These are phyloP conservation scores for Laspeyria flexula DNA, from an alignment of 2,888 invertebrate genomes.

Conservation along the genomic window DNA sequence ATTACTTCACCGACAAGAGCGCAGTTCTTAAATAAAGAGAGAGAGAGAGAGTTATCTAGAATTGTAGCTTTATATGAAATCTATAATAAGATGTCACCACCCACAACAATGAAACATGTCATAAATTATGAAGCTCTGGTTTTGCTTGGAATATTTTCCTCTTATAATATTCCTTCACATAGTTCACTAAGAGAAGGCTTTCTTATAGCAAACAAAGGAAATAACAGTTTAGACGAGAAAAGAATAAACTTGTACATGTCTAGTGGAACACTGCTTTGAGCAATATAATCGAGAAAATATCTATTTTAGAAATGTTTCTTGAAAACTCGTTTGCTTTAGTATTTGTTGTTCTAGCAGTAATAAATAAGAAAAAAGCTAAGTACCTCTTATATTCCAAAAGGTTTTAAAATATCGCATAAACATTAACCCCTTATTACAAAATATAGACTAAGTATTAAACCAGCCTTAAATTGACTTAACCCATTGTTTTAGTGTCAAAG, in stretches of 20 bases:
- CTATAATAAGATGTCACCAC: background rate
- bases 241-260: background rate
- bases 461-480: too few species aligned
- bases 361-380: background rate
- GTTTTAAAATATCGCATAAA: too few species aligned
- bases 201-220: background rate
- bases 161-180: constrained; percentile 11
- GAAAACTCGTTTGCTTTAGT: background rate
- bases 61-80: too few species aligned
- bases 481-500: too few species aligned
- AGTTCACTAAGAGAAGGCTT: background rate
- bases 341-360: background rate
- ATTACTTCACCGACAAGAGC: too few species aligned
- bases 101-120: constrained; percentile 18
- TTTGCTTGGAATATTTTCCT: constrained; percentile 26
- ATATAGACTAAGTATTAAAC: too few species aligned
- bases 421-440: too few species aligned
- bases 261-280: too few species aligned
- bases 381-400: too few species aligned
- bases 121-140: constrained; percentile 26
- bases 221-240: background rate
- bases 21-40: too few species aligned
- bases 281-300: background rate
- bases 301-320: background rate
- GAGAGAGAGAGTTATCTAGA: too few species aligned